These are phyloP conservation scores for Atlantisia rogersi DNA, from an alignment of 2,113 vertebrate species.

Conservation along the genomic window DNA sequence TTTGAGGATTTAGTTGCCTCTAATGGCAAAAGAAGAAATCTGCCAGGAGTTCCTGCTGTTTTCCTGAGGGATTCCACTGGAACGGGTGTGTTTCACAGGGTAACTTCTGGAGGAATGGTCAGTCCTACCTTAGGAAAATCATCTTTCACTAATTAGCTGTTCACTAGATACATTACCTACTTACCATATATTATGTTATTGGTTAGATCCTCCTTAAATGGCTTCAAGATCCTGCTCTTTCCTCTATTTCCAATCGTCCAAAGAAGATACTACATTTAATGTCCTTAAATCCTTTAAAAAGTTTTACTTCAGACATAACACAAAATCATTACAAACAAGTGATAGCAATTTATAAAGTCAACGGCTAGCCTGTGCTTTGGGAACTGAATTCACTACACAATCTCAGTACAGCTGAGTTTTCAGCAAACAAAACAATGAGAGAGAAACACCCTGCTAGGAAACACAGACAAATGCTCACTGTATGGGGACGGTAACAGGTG, in stretches of 20 bases:
- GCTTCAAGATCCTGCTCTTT: neutral
- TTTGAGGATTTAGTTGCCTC: neutral
- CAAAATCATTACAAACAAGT: neutral
- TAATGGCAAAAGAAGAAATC: neutral
- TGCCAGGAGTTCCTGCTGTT: neutral
- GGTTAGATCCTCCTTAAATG: neutral
- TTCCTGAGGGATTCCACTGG: neutral
- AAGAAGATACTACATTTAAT: neutral
- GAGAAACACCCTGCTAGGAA: neutral
- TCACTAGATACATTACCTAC: neutral
- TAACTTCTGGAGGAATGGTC: neutral
- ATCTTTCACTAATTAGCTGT: neutral
- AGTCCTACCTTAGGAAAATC: neutral
- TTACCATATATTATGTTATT: rapidly evolving
- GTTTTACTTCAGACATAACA: neutral
- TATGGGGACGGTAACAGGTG: rapidly evolving
- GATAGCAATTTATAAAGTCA: neutral
- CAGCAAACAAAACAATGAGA: neutral
- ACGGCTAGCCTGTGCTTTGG: neutral
- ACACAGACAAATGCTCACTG: neutral
- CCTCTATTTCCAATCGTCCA: neutral
- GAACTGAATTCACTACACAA: neutral
- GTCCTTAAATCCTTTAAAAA: neutral
- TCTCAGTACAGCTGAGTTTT: neutral
- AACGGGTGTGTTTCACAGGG: neutral